These are phyloP conservation scores for Lucinisca nassula DNA, from an alignment of 2,888 invertebrate species.

Conservation along the genomic window DNA sequence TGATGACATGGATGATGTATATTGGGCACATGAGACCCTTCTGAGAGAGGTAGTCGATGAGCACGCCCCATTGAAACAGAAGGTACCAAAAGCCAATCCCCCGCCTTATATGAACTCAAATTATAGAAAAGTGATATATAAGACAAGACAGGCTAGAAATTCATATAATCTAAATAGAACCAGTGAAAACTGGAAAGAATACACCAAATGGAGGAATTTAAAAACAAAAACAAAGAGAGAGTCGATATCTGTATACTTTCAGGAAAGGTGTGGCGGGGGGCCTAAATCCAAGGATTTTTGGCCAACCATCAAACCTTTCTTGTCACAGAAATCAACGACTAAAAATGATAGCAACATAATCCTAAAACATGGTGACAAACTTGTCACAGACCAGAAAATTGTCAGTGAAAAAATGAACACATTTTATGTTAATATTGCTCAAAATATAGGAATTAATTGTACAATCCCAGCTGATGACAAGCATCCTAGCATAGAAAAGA, in stretches of 20 bases:
- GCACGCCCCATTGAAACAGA: not conserved
- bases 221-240: not conserved
- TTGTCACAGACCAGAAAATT: not conserved
- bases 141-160: not conserved
- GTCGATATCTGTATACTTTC: not conserved
- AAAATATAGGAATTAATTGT: not conserved
- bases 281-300: slow-evolving; percentile 11
- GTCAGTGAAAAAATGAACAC: not conserved
- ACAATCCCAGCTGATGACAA: not conserved
- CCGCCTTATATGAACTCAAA: not conserved
- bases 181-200: not conserved
- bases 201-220: not conserved
- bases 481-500: not conserved
- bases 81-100: not conserved
- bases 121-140: not conserved
- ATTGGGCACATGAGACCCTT: not conserved
- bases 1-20: not conserved
- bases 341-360: not conserved
- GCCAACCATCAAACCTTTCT: slow-evolving; percentile 9
- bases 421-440: not conserved
- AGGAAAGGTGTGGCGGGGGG: slow-evolving; percentile 7
- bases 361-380: not conserved
- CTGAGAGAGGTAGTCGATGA: not conserved
- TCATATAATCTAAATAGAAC: not conserved
- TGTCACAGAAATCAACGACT: not conserved